These are phyloP conservation scores for Thalassaphorura encarpata DNA, from an alignment of 1,140 invertebrate species.

Conservation along the genomic window DNA sequence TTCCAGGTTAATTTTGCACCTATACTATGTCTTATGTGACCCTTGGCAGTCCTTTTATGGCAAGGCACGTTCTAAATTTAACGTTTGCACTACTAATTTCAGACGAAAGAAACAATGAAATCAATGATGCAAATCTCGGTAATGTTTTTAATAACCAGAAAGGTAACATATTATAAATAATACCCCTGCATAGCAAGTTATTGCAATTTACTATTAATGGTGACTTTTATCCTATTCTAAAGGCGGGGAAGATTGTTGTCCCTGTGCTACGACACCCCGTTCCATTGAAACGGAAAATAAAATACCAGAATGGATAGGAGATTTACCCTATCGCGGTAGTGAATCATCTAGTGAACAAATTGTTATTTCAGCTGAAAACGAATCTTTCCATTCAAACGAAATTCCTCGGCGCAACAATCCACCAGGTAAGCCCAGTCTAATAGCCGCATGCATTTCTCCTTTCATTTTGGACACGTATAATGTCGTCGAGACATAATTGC, in stretches of 20 bases:
- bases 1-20: slow-evolving; percentile 41
- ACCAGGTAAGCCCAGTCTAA: slow-evolving; percentile 18
- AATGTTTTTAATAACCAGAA: slow-evolving; percentile 18
- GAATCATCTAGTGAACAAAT: background rate
- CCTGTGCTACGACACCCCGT: background rate
- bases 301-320: background rate
- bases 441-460: too few species aligned
- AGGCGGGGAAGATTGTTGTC: background rate
- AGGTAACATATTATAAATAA: too few species aligned
- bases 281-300: background rate
- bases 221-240: too few species aligned
- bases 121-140: slow-evolving; percentile 16
- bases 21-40: too few species aligned
- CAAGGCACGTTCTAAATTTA: too few species aligned
- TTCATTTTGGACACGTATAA: background rate
- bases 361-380: slow-evolving; percentile 2
- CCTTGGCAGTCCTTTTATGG: too few species aligned
- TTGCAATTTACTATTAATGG: too few species aligned
- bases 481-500: background rate
- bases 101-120: slow-evolving; percentile 6
- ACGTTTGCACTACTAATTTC: background rate
- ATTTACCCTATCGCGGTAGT: background rate
- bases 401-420: slow-evolving; percentile 2
- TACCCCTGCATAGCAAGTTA: too few species aligned
- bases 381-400: slow-evolving; percentile 16